These are phyloP conservation scores for Zhuqinia jingwanae DNA, from an alignment of 2,888 invertebrate species.

Conservation along the genomic window DNA sequence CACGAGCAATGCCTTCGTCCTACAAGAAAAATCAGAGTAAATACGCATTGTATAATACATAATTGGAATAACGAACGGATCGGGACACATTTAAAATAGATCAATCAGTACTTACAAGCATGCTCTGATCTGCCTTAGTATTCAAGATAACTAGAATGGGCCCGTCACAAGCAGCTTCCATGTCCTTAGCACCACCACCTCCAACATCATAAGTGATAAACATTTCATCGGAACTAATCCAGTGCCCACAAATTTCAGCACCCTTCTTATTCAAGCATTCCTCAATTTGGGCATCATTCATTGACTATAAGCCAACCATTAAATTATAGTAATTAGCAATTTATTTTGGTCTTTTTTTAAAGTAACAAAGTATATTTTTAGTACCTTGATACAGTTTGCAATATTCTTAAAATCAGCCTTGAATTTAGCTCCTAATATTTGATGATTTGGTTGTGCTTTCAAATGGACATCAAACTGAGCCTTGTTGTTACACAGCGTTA, in stretches of 20 bases:
- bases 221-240: slow-evolving; percentile 82
- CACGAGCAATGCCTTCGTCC: slow-evolving; percentile 97
- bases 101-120: slow-evolving; percentile 83
- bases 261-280: slow-evolving; percentile 87
- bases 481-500: slow-evolving; percentile 94
- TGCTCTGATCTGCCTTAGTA: slow-evolving; percentile 95
- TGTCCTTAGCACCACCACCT: slow-evolving; percentile 69
- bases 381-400: slow-evolving; percentile 88
- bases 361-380: too few relatives aligned
- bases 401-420: slow-evolving; percentile 95
- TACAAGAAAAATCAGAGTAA: too few relatives aligned
- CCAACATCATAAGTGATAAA: slow-evolving; percentile 81
- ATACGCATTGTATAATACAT: neutral
- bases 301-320: slow-evolving; percentile 81
- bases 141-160: slow-evolving; percentile 85
- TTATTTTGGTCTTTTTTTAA: too few relatives aligned
- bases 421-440: slow-evolving; percentile 91
- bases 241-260: slow-evolving; percentile 88
- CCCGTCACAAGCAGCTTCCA: slow-evolving; percentile 77
- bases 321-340: too few relatives aligned
- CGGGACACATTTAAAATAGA: neutral
- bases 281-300: slow-evolving; percentile 90
- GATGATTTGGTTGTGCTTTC: slow-evolving; percentile 97
- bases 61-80: neutral
- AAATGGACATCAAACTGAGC: slow-evolving; percentile 94